Base-by-base conservation (phyloP, 53 echinoderm and acorn worm genomes). In the Paracentrotus lividus region DNA sequence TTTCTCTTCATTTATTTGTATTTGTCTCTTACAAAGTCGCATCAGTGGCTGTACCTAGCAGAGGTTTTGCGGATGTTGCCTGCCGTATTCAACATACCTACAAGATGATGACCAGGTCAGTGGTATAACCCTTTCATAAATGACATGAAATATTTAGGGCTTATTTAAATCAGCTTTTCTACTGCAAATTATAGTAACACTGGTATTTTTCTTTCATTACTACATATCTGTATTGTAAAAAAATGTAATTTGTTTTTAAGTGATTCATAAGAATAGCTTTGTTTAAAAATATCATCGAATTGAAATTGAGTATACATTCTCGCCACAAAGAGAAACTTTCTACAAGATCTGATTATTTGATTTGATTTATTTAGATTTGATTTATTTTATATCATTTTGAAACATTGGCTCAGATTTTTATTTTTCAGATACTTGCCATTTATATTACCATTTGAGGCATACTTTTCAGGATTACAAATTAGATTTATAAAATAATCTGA, bases 21-120 rank as follows among this genome's bases (percentile, higher is more conserved):
- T 9, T 54, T n/a, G n/a, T n/a, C n/a, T n/a, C n/a, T n/a, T n/a
- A n/a, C n/a, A n/a, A n/a, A 98, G 98, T 88, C 76, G 90, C 67
- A 93, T 20, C 94, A 98, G 42, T 98, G 98, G 98, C 93, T 94
- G 59, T 98, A 97, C 53, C 94, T 98, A 16, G 94, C 91, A 36
- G 97, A 98, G 85, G 94, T 98, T 9, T 44, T 98, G 34, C 76
- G 93, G 47, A 52, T 96, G 24, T 76, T n/a, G 92, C 65, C 29
- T 76, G 31, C 98, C 98, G 16, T 98, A 98, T 90, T 53, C 93
- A 34, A 60, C 77, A n/a, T 94, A 93, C 68, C 68, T 97, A 26
- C 61, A 94, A 59, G 76, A 90, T 43, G 95, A 97, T 72, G 88
- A 89, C 90, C 97, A 96, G 96, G 98, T 97, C 94, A 40, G 40